phyloP scores from a whole-genome alignment of 2,797 vertebrate species.

The Enteromius thamalakanensis region DNA sequence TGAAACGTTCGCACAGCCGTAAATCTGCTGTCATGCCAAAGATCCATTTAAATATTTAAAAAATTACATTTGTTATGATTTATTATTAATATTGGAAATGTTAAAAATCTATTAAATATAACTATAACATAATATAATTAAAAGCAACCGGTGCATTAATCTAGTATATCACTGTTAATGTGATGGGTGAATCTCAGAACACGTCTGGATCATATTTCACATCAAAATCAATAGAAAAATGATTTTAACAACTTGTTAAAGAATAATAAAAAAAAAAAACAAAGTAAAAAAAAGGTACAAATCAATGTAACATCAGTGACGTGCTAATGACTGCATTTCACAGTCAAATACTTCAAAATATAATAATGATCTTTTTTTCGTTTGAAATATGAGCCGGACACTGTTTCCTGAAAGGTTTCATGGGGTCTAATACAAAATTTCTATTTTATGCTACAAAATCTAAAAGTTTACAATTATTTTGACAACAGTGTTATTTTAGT shows the following conservation, averaged over 20 bases:
- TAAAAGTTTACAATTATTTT: neutral
- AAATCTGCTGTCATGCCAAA: slow-evolving; percentile 18
- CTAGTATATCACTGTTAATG: neutral
- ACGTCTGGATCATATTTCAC: neutral
- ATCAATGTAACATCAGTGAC: neutral
- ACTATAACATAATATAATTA: neutral
- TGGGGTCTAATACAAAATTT: neutral
- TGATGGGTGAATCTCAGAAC: neutral
- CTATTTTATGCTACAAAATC: neutral
- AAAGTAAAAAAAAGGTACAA: neutral
- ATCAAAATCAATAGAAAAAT: neutral
- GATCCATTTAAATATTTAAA: neutral
- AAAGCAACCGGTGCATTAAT: neutral
- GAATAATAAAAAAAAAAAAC: neutral
- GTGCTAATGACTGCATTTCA: neutral
- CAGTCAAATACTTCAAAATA: neutral
- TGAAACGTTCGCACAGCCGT: neutral
- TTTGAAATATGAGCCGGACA: neutral
- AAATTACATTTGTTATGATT: neutral
- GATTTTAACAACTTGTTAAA: neutral
- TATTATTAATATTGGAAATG: neutral
- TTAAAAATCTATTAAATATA: neutral
- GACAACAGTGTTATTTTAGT: neutral
- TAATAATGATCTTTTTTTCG: neutral
- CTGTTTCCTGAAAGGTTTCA: neutral